Percentiles rank a stretch among this genome's conserved stretches.
phyloP scores from a whole-genome alignment of 35 echinoderm and acorn worm species.

The Amphiura filiformis region DNA sequence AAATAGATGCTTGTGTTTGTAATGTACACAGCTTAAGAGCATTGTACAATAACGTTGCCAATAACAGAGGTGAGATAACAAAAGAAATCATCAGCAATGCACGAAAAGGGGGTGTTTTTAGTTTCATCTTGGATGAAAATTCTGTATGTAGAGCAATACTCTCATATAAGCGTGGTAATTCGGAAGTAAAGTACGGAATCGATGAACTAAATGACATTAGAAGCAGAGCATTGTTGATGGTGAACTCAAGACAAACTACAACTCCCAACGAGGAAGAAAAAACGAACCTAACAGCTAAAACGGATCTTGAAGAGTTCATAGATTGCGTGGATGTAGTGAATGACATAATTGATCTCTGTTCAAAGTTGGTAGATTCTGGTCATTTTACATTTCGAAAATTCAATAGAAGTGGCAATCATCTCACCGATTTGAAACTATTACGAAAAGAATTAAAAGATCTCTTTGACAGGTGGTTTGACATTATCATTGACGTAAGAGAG shows the following conservation, averaged over 20 bases:
- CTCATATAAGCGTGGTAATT: background rate
- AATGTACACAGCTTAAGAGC: slow-evolving; percentile 19
- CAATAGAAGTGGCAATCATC: background rate
- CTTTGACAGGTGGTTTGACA: background rate
- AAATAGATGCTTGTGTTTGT: slow-evolving; percentile 17
- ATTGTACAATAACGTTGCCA: slow-evolving; percentile 39
- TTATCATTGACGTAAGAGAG: background rate
- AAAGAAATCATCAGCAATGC: slow-evolving; percentile 46
- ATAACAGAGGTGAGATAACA: slow-evolving; percentile 41
- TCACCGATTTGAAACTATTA: background rate
- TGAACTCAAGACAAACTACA: slow-evolving; percentile 1
- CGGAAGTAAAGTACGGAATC: background rate
- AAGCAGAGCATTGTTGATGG: slow-evolving; percentile 28
- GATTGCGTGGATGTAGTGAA: slow-evolving; percentile 5
- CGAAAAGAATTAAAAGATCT: background rate
- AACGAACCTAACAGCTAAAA: too few relatives aligned
- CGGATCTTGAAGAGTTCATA: slow-evolving; percentile 26
- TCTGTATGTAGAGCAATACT: background rate
- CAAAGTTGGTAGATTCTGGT: slow-evolving; percentile 9
- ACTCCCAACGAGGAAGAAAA: too few relatives aligned
- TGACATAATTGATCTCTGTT: slow-evolving; percentile 37
- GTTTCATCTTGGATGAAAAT: slow-evolving; percentile 6
- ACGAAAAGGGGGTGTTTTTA: background rate
- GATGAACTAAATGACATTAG: slow-evolving; percentile 35
- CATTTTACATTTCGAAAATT: slow-evolving; percentile 11